A percentile compares a stretch with the other conserved stretches of the same genome.
Evolutionary conservation across 2,888 invertebrate species (phyloP).

Genomic region (Phania funesta): DNA sequence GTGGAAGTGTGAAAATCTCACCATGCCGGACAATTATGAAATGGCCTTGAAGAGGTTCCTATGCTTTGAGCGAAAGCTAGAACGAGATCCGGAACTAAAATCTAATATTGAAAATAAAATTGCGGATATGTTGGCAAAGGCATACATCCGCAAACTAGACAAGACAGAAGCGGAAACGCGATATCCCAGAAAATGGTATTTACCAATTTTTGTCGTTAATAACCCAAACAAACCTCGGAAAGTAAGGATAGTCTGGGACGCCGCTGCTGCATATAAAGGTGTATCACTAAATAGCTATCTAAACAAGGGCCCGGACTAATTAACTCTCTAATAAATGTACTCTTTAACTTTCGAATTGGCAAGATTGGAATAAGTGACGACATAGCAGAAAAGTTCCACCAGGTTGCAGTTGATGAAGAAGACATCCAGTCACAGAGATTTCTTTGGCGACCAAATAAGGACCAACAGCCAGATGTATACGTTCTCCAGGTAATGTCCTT

Average conservation of each 20-base stretch:
- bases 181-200: conserved; percentile 59
- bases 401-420: conserved; percentile 49
- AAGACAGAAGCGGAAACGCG: not conserved
- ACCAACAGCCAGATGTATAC: not conserved
- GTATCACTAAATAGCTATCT: conserved; percentile 72
- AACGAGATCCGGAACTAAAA: too few relatives aligned
- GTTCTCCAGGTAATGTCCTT: conserved; percentile 3
- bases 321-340: conserved; percentile 72
- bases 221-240: conserved; percentile 69
- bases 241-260: conserved; percentile 73
- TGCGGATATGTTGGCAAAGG: not conserved
- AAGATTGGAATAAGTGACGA: conserved; percentile 73
- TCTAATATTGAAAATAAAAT: conserved; percentile 47
- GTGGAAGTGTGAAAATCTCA: too few relatives aligned
- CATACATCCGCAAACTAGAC: not conserved
- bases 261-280: conserved; percentile 71
- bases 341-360: conserved; percentile 76
- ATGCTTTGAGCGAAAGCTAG: too few relatives aligned
- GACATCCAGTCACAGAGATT: conserved; percentile 45
- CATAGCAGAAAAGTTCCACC: conserved; percentile 35
- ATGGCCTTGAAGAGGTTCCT: too few relatives aligned
- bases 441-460: conserved; percentile 49
- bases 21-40: too few relatives aligned
- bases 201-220: conserved; percentile 71
- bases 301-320: conserved; percentile 74